Conservation (phyloP, 1,140 invertebrate genomes). For the Prorops nasuta region DNA sequence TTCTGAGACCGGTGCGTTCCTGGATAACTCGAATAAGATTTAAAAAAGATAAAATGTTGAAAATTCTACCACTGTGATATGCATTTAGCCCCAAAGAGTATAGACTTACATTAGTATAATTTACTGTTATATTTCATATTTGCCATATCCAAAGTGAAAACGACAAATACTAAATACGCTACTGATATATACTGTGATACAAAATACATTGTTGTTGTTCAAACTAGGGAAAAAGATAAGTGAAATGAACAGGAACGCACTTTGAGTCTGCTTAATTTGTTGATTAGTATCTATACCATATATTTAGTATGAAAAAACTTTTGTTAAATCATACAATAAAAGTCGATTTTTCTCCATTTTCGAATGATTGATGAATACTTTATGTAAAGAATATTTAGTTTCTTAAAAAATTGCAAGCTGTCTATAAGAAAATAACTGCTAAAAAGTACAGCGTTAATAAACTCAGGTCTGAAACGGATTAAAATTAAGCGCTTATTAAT, state of each 20-base stretch:
- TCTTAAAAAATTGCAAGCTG: slow-evolving; percentile 24
- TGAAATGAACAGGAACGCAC: slow-evolving; percentile 40
- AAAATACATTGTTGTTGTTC: slow-evolving; percentile 54
- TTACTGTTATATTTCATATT: slow-evolving; percentile 56
- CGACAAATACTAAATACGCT: slow-evolving; percentile 51
- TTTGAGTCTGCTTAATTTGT: slow-evolving; percentile 38
- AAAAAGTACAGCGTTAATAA: slow-evolving; percentile 43
- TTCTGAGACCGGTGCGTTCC: slow-evolving; percentile 25
- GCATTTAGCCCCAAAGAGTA: slow-evolving; percentile 57
- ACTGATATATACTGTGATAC: slow-evolving; percentile 56
- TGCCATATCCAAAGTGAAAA: slow-evolving; percentile 56
- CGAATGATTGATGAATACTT: slow-evolving; percentile 30
- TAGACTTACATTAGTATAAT: slow-evolving; percentile 57
- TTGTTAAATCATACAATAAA: slow-evolving; percentile 39
- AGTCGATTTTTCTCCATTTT: slow-evolving; percentile 26
- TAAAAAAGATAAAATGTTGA: slow-evolving; percentile 36
- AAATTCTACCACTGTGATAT: slow-evolving; percentile 56
- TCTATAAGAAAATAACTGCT: slow-evolving; percentile 24
- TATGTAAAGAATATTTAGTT: slow-evolving; percentile 27
- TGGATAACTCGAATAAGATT: slow-evolving; percentile 27
- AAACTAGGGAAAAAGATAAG: slow-evolving; percentile 47
- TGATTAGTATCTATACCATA: slow-evolving; percentile 43
- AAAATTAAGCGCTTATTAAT: slow-evolving; percentile 36
- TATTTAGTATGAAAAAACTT: slow-evolving; percentile 40
- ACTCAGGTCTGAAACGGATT: slow-evolving; percentile 41